Percentiles rank a stretch among this genome's conserved stretches.
These are phyloP conservation scores for Solea senegalensis DNA, from an alignment of 2,113 vertebrate genomes.

Conservation along the genomic window DNA sequence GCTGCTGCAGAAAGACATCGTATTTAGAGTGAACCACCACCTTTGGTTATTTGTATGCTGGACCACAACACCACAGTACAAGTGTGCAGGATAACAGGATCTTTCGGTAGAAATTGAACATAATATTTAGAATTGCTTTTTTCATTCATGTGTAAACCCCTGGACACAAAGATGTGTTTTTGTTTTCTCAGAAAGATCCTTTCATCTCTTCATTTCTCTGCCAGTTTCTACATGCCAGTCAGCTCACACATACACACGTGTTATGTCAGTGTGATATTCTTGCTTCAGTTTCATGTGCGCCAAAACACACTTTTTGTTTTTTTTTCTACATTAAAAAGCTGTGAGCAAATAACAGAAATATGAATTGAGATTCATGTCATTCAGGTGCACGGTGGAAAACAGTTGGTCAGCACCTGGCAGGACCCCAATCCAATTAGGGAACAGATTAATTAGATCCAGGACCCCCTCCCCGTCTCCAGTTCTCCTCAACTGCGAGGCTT, in stretches of 20 bases:
- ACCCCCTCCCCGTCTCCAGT: slow-evolving; percentile 30
- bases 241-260: too few relatives aligned
- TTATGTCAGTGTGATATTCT: too few relatives aligned
- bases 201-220: too few relatives aligned
- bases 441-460: slow-evolving; percentile 69
- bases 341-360: not conserved
- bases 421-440: slow-evolving; percentile 62
- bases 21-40: too few relatives aligned
- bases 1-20: too few relatives aligned
- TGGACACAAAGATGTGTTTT: too few relatives aligned
- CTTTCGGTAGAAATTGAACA: not conserved
- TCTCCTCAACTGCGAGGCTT: slow-evolving; percentile 53
- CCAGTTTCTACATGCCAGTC: too few relatives aligned
- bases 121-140: not conserved
- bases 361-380: slow-evolving; percentile 25
- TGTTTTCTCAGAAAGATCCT: too few relatives aligned
- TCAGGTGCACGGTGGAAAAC: slow-evolving; percentile 57
- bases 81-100: not conserved
- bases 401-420: slow-evolving; percentile 65
- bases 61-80: not conserved
- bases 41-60: not conserved
- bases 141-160: not conserved
- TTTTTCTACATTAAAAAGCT: not conserved
- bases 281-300: not conserved
- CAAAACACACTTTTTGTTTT: not conserved